phyloP scores from a whole-genome alignment of 53 echinoderm and acorn worm genomes.

The Stichopus horrens region DNA sequence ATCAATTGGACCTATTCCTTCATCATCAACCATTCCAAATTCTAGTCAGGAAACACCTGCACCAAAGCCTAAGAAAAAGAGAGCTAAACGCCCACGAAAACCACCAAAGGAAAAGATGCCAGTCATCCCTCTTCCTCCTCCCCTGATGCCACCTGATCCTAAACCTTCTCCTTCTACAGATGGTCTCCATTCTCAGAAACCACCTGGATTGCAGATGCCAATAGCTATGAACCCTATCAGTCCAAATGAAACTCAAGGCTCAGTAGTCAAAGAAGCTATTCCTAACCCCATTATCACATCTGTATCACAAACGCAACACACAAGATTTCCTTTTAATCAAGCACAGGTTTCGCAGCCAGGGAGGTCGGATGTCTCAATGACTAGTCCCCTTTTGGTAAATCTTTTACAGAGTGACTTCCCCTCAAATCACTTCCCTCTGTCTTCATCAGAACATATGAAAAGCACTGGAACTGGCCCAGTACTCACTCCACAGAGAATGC shows the following conservation, averaged over 20 bases:
- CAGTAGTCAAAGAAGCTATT: slow-evolving; percentile 33
- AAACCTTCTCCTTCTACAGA: slow-evolving; percentile 58
- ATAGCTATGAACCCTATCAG: slow-evolving; percentile 75
- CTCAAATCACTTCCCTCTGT: slow-evolving; percentile 83
- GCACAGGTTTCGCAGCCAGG: slow-evolving; percentile 39
- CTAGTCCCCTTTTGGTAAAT: slow-evolving; percentile 91
- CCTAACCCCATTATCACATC: slow-evolving; percentile 7
- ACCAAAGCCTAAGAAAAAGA: slow-evolving; percentile 53
- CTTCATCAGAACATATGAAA: slow-evolving; percentile 53
- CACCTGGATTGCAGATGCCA: slow-evolving; percentile 69
- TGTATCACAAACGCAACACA: neutral
- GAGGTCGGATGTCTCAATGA: slow-evolving; percentile 64
- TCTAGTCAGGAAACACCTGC: slow-evolving; percentile 41
- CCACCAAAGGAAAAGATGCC: slow-evolving; percentile 49
- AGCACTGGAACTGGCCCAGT: slow-evolving; percentile 24
- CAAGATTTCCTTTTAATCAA: slow-evolving; percentile 36
- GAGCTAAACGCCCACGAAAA: slow-evolving; percentile 65
- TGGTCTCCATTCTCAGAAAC: slow-evolving; percentile 51
- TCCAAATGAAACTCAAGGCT: slow-evolving; percentile 56
- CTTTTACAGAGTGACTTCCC: slow-evolving; percentile 92
- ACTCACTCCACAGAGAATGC: slow-evolving; percentile 46
- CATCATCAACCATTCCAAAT: slow-evolving; percentile 22
- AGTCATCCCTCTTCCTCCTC: slow-evolving; percentile 68
- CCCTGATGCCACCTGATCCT: slow-evolving; percentile 70
- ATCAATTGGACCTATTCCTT: slow-evolving; percentile 23